Evolutionary conservation across 1,140 invertebrate species (phyloP).

Genomic region (Goniozus legneri): DNA sequence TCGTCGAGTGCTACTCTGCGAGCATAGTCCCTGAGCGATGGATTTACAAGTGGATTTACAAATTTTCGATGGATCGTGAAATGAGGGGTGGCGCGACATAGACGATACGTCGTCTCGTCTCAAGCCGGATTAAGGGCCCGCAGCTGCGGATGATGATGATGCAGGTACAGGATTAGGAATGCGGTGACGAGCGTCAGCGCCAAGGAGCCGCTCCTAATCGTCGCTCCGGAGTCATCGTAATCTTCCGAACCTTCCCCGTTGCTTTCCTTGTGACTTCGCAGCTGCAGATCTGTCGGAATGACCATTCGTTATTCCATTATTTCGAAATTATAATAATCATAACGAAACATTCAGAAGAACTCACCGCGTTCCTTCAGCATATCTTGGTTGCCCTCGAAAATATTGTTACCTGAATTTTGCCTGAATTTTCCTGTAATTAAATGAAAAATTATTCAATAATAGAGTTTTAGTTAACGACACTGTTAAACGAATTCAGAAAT

Average conservation of each 20-base stretch:
- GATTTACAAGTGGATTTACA: slow-evolving; percentile 27
- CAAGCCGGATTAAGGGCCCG: slow-evolving; percentile 41
- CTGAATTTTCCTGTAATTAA: slow-evolving; percentile 43
- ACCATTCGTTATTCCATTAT: too few relatives aligned
- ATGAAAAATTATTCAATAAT: slow-evolving; percentile 13
- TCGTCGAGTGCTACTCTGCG: slow-evolving; percentile 10
- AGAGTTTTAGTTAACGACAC: background rate
- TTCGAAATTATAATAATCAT: slow-evolving; percentile 19
- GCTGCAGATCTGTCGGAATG: slow-evolving; percentile 38
- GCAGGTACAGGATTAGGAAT: slow-evolving; percentile 33
- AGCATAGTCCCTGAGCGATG: slow-evolving; percentile 29
- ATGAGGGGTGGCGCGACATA: slow-evolving; percentile 12
- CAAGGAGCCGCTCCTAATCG: slow-evolving; percentile 20
- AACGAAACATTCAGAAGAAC: slow-evolving; percentile 6
- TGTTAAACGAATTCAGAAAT: background rate
- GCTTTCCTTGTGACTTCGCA: slow-evolving; percentile 40
- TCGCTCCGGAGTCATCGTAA: slow-evolving; percentile 39
- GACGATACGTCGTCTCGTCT: slow-evolving; percentile 28
- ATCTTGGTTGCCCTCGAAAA: slow-evolving; percentile 49
- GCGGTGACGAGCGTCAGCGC: slow-evolving; percentile 22
- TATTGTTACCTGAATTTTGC: slow-evolving; percentile 45
- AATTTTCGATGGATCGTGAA: slow-evolving; percentile 20
- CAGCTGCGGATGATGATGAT: slow-evolving; percentile 40
- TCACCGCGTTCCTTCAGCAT: slow-evolving; percentile 50
- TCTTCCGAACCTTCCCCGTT: slow-evolving; percentile 38